Percentiles rank a stretch among this genome's conserved stretches.
phyloP scores from a whole-genome alignment of 1,140 invertebrate species.

The Aphidius ervi region DNA sequence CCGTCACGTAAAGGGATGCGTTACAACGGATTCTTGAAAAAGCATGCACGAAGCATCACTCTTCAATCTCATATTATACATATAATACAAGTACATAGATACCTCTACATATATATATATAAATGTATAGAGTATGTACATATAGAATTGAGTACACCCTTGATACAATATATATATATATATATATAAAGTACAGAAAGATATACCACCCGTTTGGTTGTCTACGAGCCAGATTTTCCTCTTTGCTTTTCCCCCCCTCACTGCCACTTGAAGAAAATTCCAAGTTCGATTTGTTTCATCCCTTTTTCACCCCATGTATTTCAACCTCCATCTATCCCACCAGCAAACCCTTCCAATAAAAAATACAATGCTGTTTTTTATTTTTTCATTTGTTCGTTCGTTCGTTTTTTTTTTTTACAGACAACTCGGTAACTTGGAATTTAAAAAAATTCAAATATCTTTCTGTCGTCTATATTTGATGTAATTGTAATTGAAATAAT shows the following conservation, averaged over 20 bases:
- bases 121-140: too few species aligned
- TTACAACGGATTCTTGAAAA: conserved; percentile 19
- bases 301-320: too few species aligned
- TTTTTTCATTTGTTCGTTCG: conserved; percentile 2
- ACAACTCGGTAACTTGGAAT: conserved; percentile 29
- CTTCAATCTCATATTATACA: not conserved
- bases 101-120: too few species aligned
- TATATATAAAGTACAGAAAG: conserved; percentile 5
- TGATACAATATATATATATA: too few species aligned
- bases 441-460: conserved; percentile 38
- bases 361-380: conserved; percentile 27
- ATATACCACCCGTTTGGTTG: conserved; percentile 34
- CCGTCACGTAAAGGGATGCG: conserved; percentile 15
- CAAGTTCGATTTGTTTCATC: conserved; percentile 36
- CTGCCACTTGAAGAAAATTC: conserved; percentile 31
- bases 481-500: too few species aligned
- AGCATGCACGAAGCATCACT: conserved; percentile 7
- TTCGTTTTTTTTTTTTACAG: conserved; percentile 18
- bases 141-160: too few species aligned
- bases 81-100: too few species aligned
- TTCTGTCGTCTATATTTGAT: not conserved
- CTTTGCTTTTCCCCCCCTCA: not conserved
- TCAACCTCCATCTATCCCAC: too few species aligned
- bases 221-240: conserved; percentile 37
- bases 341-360: conserved; percentile 33